Base-by-base conservation (phyloP, 2,888 invertebrate species). In the Yponomeuta cagnagella region DNA sequence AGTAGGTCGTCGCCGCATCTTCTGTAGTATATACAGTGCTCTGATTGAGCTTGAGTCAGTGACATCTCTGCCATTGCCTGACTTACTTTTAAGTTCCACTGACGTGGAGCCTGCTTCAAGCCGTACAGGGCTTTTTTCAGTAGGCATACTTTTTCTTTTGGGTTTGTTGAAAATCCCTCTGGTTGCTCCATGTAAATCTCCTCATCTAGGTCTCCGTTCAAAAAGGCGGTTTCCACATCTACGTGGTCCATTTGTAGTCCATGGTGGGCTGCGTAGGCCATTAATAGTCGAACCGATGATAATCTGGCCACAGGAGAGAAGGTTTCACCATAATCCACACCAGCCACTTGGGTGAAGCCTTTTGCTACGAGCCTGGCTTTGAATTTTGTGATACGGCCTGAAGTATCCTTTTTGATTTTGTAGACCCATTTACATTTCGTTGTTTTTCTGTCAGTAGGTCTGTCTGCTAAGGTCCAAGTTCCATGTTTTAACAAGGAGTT, bases 221-320 rank as follows among this genome's bases (percentile, higher is more conserved):
- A 63, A 67, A 76, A 76, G n/a, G 74, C 74, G n/a, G 75, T 75
- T 43, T 71, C 73, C 1, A 76, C 75, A 72, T 76, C 74, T 5
- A 76, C 37, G 48, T 76, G 75, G 31, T 76, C 71, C 31, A 73
- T 72, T 2, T 72, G 65, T n/a, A 73, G 31, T 30, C 71, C 48
- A 63, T 73, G 64, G 43, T 70, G 65, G 10, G 52, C 33, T 2
- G 70, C 70, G 5, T 64, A 8, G 30, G 63, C 67, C 33, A 67
- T 10, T 33, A 67, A 30, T n/a, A n/a, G n/a, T n/a, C n/a, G n/a
- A n/a, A n/a, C n/a, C n/a, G n/a, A n/a, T n/a, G n/a, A n/a, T n/a
- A n/a, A n/a, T n/a, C n/a, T n/a, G n/a, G n/a, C n/a, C n/a, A n/a
- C n/a, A n/a, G n/a, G n/a, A n/a, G n/a, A n/a, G n/a, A n/a, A n/a